Conservation (phyloP, 2,888 invertebrate species). For the Conistra vaccinii region DNA sequence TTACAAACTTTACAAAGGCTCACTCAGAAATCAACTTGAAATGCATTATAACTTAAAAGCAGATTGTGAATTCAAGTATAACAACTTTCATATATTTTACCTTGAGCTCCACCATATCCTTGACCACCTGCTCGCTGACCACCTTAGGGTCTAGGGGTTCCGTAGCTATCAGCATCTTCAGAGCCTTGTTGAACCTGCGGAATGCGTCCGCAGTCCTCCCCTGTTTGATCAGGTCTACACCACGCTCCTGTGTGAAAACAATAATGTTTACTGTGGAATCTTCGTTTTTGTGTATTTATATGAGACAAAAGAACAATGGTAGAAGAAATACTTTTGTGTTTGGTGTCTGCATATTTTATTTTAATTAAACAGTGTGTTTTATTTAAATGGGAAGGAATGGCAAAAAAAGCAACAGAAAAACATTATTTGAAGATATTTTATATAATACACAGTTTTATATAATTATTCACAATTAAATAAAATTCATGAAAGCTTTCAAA, state of each 20-base stretch:
- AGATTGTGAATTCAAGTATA: not conserved
- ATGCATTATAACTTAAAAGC: not conserved
- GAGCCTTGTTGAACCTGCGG: constrained; percentile 92
- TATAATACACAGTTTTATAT: too few species aligned
- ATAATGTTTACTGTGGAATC: not conserved
- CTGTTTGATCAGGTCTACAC: constrained; percentile 92
- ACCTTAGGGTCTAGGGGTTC: constrained; percentile 91
- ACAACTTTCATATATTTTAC: constrained; percentile 63
- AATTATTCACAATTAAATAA: not conserved
- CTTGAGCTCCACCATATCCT: constrained; percentile 90
- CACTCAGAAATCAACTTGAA: not conserved
- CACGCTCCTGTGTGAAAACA: constrained; percentile 79
- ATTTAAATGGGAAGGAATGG: not conserved
- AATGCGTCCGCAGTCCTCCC: constrained; percentile 93
- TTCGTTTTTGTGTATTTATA: not conserved
- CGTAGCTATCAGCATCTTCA: constrained; percentile 92
- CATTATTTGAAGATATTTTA: not conserved
- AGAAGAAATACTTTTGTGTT: not conserved
- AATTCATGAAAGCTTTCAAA: not conserved
- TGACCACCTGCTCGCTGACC: constrained; percentile 86
- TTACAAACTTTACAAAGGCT: not conserved
- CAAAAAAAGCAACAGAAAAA: not conserved
- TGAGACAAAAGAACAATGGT: constrained; percentile 12
- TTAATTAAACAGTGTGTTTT: constrained; percentile 1
- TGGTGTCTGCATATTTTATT: not conserved